Percentiles rank a stretch among this genome's conserved stretches.
Conservation (phyloP, 2,888 invertebrate species). For the Drosophila lacicola region DNA sequence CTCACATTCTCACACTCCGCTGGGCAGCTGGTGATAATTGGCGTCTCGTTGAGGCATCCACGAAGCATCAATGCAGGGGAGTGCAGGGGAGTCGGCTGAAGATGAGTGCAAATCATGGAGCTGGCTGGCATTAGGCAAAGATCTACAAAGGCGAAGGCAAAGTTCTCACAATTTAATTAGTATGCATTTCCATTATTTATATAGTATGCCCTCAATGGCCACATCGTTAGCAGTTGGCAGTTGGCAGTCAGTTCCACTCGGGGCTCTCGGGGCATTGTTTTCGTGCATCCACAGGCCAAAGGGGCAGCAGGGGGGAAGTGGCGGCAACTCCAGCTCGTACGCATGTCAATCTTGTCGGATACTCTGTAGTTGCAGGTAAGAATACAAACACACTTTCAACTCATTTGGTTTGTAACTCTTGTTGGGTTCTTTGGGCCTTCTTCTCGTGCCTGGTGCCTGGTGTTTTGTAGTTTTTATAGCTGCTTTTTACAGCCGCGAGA, state of each 20-base stretch:
- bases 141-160: constrained; percentile 23
- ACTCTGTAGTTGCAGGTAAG: constrained; percentile 47
- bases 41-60: constrained; percentile 49
- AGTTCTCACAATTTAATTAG: constrained; percentile 77
- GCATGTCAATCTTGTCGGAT: constrained; percentile 58
- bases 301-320: background rate
- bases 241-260: constrained; percentile 33
- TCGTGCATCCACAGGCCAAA: constrained; percentile 15
- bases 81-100: background rate
- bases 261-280: constrained; percentile 47
- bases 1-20: constrained; percentile 54
- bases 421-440: constrained; percentile 31
- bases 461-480: constrained; percentile 67
- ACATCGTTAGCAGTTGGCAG: constrained; percentile 51
- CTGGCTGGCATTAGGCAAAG: constrained; percentile 28
- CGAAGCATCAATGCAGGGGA: constrained; percentile 13
- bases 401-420: constrained; percentile 65
- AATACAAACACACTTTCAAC: constrained; percentile 37
- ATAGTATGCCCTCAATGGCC: constrained; percentile 52
- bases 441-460: background rate
- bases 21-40: constrained; percentile 54
- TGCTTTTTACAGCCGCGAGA: constrained; percentile 54
- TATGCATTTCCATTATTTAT: constrained; percentile 75
- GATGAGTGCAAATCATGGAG: constrained; percentile 61
- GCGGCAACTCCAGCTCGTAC: constrained; percentile 24